Evolutionary conservation across 2,113 vertebrate species (phyloP), one percentile per base, ranked within the genome.

Genomic region (Pterocles gutturalis): DNA sequence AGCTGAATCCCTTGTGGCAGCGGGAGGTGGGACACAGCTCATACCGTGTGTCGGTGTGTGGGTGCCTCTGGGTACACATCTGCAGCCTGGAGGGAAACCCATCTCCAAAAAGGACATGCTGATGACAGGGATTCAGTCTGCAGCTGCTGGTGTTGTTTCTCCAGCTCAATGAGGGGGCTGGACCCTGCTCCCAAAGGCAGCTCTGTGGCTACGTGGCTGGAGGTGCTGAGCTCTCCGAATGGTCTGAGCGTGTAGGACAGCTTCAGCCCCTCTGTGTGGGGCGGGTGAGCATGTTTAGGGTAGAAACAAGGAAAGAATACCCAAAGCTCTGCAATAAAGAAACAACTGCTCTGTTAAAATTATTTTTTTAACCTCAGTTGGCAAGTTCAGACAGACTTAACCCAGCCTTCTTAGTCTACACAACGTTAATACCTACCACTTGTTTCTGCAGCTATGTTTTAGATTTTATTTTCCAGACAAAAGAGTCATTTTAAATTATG

Each of bases 401-500:
- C 21, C 1, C 3, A 65, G 43, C 62, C 49, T 54, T 54, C 53
- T n/a, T 61, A 38, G 51, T 29, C 22, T 38, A 43, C 17, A 49
- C 72, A 91, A 73, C 8, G 5, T 80, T 80, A 77, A 46, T 80
- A 83, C 78, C 58, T 65, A 72, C 66, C 62, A 28, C 85, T 85
- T 70, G 55, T 6, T 38, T 92, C 58, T 94, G 78, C 77, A 93
- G 54, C 78, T 26, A 15, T 53, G 45, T 48, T 90, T 86, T 62
- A 81, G 70, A 73, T 81, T 93, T 96, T 95, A 61, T 94, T 95
- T 95, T 65, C 11, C 2, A 97, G 85, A 96, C 90, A 96, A 94
- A 92, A 85, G 90, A 96, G 54, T 94, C 55, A 83, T 96, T 88
- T 95, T 2, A 94, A 95, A 94, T 95, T 80, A 96, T 93, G 93